Evolutionary conservation across 2,888 invertebrate species (phyloP).

Genomic region (Tricholauxania praeusta): DNA sequence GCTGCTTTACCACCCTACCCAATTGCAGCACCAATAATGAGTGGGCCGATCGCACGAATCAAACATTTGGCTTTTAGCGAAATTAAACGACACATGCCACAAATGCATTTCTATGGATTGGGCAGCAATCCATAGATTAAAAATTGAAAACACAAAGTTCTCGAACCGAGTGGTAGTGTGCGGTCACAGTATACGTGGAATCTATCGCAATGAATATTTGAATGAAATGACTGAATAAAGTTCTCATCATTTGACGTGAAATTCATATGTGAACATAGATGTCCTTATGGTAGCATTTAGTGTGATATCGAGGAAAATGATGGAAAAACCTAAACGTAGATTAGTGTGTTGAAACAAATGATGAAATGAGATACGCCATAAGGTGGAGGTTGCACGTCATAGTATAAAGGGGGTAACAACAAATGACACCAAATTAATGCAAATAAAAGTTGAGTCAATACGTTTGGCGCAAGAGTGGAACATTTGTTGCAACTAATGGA

Average conservation of each 20-base stretch:
- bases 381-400: conserved; percentile 48
- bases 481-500: conserved; percentile 24
- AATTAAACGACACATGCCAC: conserved; percentile 68
- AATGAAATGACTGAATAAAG: conserved; percentile 34
- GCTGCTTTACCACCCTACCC: neutral
- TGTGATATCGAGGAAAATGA: neutral
- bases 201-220: conserved; percentile 8
- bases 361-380: conserved; percentile 51
- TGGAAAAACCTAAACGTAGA: neutral
- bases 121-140: conserved; percentile 23
- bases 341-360: conserved; percentile 11
- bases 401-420: neutral
- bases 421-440: conserved; percentile 18
- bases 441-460: conserved; percentile 4
- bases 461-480: neutral
- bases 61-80: conserved; percentile 63
- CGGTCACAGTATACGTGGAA: conserved; percentile 14
- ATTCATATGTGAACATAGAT: conserved; percentile 57
- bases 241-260: conserved; percentile 57
- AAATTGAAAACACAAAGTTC: neutral
- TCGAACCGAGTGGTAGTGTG: neutral
- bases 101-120: conserved; percentile 63
- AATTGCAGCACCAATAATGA: conserved; percentile 1
- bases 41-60: conserved; percentile 27
- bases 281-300: conserved; percentile 44